Conservation (phyloP, 2,888 invertebrate genomes). For the Eretmocerus hayati region DNA sequence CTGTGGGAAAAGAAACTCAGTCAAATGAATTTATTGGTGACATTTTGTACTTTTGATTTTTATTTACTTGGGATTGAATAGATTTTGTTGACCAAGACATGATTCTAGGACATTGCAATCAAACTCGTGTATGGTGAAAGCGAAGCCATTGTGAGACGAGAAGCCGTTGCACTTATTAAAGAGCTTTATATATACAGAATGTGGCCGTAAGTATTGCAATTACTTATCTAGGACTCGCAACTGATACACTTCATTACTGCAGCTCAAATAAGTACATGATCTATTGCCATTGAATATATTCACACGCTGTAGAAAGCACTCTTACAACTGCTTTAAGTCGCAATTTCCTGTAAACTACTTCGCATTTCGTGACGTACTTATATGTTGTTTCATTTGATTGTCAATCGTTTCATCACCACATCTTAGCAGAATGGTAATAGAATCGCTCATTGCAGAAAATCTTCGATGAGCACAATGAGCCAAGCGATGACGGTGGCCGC, state of each 20-base stretch:
- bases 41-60: slow-evolving; percentile 23
- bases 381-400: too few relatives aligned
- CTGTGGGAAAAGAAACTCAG: slow-evolving; percentile 62
- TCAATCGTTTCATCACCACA: too few relatives aligned
- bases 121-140: slow-evolving; percentile 58
- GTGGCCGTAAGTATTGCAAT: slow-evolving; percentile 45
- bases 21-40: slow-evolving; percentile 58
- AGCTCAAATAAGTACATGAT: background rate
- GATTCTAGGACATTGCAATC: slow-evolving; percentile 46
- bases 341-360: too few relatives aligned
- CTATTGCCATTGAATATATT: too few relatives aligned
- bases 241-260: too few relatives aligned
- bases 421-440: background rate
- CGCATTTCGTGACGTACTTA: too few relatives aligned
- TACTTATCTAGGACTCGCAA: background rate
- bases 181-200: slow-evolving; percentile 61
- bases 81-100: background rate
- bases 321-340: too few relatives aligned
- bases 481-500: slow-evolving; percentile 62
- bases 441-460: slow-evolving; percentile 28
- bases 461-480: slow-evolving; percentile 53
- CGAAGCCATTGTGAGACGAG: slow-evolving; percentile 71
- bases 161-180: slow-evolving; percentile 61
- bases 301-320: too few relatives aligned
- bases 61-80: background rate